Percentiles rank a stretch among this genome's conserved stretches.
Conservation (phyloP, 35 echinoderm and acorn worm species). For the Apostichopus californicus region DNA sequence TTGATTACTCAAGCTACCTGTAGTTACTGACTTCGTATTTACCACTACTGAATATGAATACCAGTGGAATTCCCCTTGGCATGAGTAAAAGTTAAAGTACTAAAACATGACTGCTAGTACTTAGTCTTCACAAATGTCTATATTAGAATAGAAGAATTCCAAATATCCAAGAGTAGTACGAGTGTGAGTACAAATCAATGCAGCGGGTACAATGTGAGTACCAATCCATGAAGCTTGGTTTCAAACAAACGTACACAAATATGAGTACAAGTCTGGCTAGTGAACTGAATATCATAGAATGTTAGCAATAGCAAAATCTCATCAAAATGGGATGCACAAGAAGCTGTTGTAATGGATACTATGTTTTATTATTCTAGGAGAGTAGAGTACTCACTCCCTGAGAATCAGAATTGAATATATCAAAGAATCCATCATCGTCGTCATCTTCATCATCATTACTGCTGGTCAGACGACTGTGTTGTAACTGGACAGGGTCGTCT, state of each 20-base stretch:
- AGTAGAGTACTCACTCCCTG: conserved; percentile 55
- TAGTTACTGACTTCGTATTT: too few relatives aligned
- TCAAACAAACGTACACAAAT: background rate
- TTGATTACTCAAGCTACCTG: too few relatives aligned
- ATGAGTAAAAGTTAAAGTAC: too few relatives aligned
- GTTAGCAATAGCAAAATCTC: too few relatives aligned
- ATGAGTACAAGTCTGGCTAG: background rate
- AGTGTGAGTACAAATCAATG: background rate
- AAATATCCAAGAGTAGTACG: background rate
- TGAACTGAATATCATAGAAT: too few relatives aligned
- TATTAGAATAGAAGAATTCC: background rate
- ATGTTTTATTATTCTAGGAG: too few relatives aligned
- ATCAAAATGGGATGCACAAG: too few relatives aligned
- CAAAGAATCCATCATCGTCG: conserved; percentile 83
- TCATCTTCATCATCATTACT: conserved; percentile 74
- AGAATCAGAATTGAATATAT: conserved; percentile 79
- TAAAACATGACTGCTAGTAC: too few relatives aligned
- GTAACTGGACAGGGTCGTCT: conserved; percentile 38
- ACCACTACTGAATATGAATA: too few relatives aligned
- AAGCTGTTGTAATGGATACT: too few relatives aligned
- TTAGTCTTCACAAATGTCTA: background rate
- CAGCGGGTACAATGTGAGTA: too few relatives aligned
- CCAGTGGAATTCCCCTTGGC: too few relatives aligned
- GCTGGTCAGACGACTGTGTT: conserved; percentile 70
- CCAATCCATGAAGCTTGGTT: background rate